Base-by-base conservation (phyloP, 2,113 vertebrate species). In the Chrysemys picta region DNA sequence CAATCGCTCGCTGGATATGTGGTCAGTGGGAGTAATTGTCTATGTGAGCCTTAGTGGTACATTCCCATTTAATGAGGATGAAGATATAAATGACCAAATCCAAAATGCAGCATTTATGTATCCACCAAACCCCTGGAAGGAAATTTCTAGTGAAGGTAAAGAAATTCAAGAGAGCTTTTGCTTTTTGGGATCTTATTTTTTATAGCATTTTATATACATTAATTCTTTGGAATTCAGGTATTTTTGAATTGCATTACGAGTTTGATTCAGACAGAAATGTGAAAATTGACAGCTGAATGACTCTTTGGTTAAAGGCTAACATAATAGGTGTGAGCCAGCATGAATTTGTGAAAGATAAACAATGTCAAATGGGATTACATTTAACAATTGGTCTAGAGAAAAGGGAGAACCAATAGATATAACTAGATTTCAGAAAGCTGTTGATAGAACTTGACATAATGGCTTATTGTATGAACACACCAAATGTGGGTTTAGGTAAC, bases 91-190 rank as follows among this genome's bases (percentile, higher is more conserved):
- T 21, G 99, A 99, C 96, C 99, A 99, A 98, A 99, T 99, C 96
- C 99, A 99, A 98, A 99, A 99, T 12, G 99, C 99, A 90, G 99
- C 99, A 6, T 99, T 99, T 98, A 99, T 99, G 99, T 99, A 99
- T 97, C 99, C 99, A 29, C 99, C 99, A 76, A 98, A 99, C 59
- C 99, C 99, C 76, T 99, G 99, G 99, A 99, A 98, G 97, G 99
- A 99, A 93, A 99, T 99, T 93, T 99, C 99, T 65, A 93, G 98
- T 76, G 99, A 99, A 98, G 99, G 99, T 99, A 98, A 98, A 91
- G 29, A 72, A 88, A n/a, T 50, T 93, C 42, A 11, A 27, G 42
- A 62, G 53, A 13, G 13, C 24, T 31, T 81, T 21, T 38, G 42
- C 10, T 76, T 10, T 31, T 76, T 57, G 69, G 0, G 4, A 35